Evolutionary conservation across 2,888 invertebrate genomes (phyloP), one percentile per base, ranked within the genome.

Genomic region (Argyresthia albistria): DNA sequence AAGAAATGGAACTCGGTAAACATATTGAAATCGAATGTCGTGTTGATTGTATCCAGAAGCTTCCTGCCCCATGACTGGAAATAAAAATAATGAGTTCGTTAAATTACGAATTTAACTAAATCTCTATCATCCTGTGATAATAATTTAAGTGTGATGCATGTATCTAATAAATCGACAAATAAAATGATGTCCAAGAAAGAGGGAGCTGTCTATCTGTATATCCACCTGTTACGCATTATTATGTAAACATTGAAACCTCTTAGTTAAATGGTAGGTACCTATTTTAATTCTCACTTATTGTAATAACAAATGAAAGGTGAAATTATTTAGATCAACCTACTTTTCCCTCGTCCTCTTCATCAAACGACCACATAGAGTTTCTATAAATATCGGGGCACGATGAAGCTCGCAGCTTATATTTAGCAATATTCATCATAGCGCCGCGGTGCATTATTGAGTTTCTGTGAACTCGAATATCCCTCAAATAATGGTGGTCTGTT

Each of bases 361-460:
- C 93, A 59, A 95, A 88, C 0, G 95, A 94, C 67, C 93, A 93
- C 93, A 95, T 95, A 4, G 95, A 95, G 70, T 95, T 95, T 59
- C 91, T 90, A 68, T 93, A 96, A 66, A 97, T 95, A 76, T 97
- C 94, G 0, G 97, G 97, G 71, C 97, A 97, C 47, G 97, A 97
- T n/a, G 95, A 95, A 1, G 97, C 96, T 51, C 94, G 88, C 53
- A 96, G 80, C 54, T 93, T 91, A 73, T 96, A 96, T 60, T 95
- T 93, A 58, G 93, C 92, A 57, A 94, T 93, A 70, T 95, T 96
- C 70, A 96, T 88, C 89, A 95, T 94, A 51, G 96, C 95, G 16
- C 95, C 95, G 46, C 96, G 91, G 74, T 96, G 95, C 89, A 95
- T 94, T 53, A 96, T 92, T 1, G 95, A 95, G 70, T 95, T 94